phyloP scores from a whole-genome alignment of 2,797 vertebrate genomes.

The Myioborus melanocephalus region DNA sequence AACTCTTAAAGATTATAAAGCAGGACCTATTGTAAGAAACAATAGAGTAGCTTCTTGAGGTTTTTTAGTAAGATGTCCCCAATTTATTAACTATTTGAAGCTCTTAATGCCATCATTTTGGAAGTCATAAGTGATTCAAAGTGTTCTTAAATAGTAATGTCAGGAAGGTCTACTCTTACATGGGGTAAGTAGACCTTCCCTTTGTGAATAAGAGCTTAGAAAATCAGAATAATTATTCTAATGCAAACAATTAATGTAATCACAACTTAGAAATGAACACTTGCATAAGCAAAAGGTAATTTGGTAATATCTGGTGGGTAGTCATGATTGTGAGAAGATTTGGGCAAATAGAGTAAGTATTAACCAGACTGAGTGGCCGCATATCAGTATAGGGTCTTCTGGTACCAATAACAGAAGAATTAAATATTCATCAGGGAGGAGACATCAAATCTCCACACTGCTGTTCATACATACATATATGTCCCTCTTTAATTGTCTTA shows the following conservation, averaged over 20 bases:
- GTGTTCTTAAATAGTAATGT: not conserved
- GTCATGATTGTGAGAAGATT: not conserved
- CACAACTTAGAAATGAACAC: not conserved
- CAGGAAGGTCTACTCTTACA: not conserved
- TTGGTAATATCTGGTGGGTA: not conserved
- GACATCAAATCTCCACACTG: not conserved
- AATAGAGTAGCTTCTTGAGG: rapidly evolving
- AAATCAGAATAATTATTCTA: not conserved
- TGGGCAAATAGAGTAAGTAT: not conserved
- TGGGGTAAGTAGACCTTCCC: not conserved
- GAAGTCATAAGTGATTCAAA: not conserved
- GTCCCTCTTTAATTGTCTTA: not conserved
- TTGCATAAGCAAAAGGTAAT: not conserved
- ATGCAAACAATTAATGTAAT: not conserved
- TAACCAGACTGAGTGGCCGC: not conserved
- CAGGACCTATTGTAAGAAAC: not conserved
- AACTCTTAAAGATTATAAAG: not conserved
- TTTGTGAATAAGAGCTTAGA: not conserved
- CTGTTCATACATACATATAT: not conserved
- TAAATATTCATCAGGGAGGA: not conserved
- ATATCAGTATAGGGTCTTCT: not conserved
- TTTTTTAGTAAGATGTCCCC: not conserved
- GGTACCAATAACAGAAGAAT: not conserved
- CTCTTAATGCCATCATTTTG: not conserved
- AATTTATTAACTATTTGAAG: not conserved